Evolutionary conservation across 2,113 vertebrate genomes (phyloP), one percentile per base, ranked within the genome.

Genomic region (Percina caprodes): DNA sequence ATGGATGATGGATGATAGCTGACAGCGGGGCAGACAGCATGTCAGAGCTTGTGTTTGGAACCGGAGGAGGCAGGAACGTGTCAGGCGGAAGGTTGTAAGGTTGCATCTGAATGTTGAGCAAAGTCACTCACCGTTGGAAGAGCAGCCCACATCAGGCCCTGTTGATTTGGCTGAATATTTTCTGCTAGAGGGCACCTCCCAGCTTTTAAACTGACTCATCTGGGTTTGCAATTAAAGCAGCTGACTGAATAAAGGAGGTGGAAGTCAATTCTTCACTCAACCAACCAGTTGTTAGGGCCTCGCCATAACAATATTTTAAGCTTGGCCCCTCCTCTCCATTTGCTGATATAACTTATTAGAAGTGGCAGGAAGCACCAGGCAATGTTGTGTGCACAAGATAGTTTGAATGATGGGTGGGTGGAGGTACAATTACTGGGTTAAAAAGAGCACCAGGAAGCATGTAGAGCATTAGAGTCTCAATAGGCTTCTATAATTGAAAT

Each of bases 1-100:
- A 89, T 66, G 63, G 71, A 89, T 80, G 86, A 89, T 66, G 63
- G 71, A 89, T 63, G 74, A 8, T 24, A 18, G 45, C 69, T 82
- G 90, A 84, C 82, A 88, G 58, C 73, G 4, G 55, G 8, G 67
- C 46, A 51, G 69, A 79, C 79, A 42, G 7, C 42, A 19, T 33
- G 66, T 84, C 82, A 76, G 39, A 55, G 33, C 9, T 56, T 12
- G 13, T 35, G 45, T 6, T 55, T 33, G 30, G 52, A 75, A 73
- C 59, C 30, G 26, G 23, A 51, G 18, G 69, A 5, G 42, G 26
- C 33, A 51, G 80, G 12, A 26, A 55, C 4, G 3, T 67, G 82
- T 71, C 84, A 66, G 68, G 13, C 42, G 14, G n/a, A 49, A 35
- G 77, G 46, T 26, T 46, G 35, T 35, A 58, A 61, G 77, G 69